Conservation (phyloP, 2,113 vertebrate species). For the Dasyornis broadbenti region DNA sequence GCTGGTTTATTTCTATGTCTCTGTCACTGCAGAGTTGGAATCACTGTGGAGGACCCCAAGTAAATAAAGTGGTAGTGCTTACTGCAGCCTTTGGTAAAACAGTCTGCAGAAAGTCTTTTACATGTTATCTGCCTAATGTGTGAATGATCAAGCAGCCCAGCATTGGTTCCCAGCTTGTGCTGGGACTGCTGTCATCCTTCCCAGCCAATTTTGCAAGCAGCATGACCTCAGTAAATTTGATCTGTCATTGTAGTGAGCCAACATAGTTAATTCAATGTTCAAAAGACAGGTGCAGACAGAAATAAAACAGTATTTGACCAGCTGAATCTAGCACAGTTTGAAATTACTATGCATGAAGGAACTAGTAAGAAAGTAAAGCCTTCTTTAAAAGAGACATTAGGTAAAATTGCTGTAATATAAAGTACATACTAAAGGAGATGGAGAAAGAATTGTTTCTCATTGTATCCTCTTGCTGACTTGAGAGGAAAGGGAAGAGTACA, state of each 20-base stretch:
- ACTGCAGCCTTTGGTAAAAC: neutral
- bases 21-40: neutral
- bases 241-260: constrained; percentile 6
- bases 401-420: neutral
- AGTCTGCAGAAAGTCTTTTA: neutral
- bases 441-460: neutral
- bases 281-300: constrained; percentile 53
- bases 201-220: neutral
- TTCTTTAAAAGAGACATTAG: neutral
- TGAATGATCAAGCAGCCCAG: neutral
- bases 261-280: constrained; percentile 25
- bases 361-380: neutral
- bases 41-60: neutral
- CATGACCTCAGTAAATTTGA: constrained; percentile 23
- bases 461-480: neutral
- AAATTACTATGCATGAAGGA: neutral
- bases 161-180: neutral
- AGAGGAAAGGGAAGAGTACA: neutral
- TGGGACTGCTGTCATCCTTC: neutral
- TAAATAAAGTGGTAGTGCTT: neutral
- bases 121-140: neutral
- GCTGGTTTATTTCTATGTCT: neutral
- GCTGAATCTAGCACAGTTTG: neutral
- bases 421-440: neutral
- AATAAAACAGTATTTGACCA: constrained; percentile 53